Evolutionary conservation across 2,797 vertebrate species (phyloP).

Genomic region (Oreochromis mossambicus): DNA sequence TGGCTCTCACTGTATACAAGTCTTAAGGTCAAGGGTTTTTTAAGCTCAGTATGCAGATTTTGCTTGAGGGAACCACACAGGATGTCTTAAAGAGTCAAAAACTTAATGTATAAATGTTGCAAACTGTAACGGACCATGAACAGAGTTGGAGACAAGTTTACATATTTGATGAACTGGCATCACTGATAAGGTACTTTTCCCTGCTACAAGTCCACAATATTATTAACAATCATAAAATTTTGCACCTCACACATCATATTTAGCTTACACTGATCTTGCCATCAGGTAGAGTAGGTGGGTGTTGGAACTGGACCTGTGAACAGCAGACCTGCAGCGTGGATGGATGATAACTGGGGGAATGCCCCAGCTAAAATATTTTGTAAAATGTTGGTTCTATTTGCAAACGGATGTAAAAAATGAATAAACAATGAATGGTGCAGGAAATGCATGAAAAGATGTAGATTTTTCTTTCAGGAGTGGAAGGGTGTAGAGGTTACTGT

Average conservation of each 20-base stretch:
- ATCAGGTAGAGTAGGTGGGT: background rate
- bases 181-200: background rate
- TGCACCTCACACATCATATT: background rate
- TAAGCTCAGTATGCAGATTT: background rate
- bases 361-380: slow-evolving; percentile 45
- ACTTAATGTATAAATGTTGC: background rate
- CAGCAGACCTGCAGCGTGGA: slow-evolving; percentile 2
- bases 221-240: background rate
- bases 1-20: background rate
- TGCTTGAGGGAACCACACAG: background rate
- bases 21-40: background rate
- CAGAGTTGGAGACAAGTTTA: background rate
- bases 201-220: background rate
- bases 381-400: slow-evolving; percentile 46
- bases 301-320: slow-evolving; percentile 1
- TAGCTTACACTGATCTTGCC: background rate
- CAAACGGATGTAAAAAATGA: slow-evolving; percentile 21
- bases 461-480: background rate
- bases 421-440: slow-evolving; percentile 28
- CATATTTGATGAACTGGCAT: background rate
- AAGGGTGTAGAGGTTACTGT: slow-evolving; percentile 52
- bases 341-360: background rate
- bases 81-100: slow-evolving; percentile 1
- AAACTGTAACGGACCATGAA: background rate
- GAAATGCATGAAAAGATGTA: slow-evolving; percentile 62